Conservation (phyloP, 2,888 invertebrate species). For the Athetis lepigone region DNA sequence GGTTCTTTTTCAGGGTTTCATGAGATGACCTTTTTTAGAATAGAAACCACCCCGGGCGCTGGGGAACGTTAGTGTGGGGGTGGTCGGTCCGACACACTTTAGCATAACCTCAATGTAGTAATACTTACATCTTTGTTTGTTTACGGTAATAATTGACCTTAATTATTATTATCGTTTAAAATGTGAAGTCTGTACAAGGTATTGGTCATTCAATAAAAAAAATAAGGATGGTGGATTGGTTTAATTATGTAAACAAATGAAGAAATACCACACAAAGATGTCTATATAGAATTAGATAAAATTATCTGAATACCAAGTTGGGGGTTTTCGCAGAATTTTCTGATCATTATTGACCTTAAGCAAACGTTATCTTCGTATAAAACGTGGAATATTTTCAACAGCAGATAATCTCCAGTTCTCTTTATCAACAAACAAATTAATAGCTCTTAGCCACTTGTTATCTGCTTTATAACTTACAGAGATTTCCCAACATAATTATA, state of each 20-base stretch:
- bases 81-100: background rate
- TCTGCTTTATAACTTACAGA: slow-evolving; percentile 60
- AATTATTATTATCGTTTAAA: background rate
- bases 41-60: slow-evolving; percentile 27
- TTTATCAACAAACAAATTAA: slow-evolving; percentile 85
- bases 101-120: background rate
- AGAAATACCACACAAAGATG: too few relatives aligned
- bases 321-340: background rate
- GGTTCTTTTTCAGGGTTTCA: slow-evolving; percentile 34
- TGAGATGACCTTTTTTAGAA: slow-evolving; percentile 36
- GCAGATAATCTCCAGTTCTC: slow-evolving; percentile 83
- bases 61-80: slow-evolving; percentile 10
- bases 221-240: too few relatives aligned
- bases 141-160: background rate
- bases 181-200: too few relatives aligned
- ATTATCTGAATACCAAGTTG: background rate
- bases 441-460: slow-evolving; percentile 71
- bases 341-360: slow-evolving; percentile 19
- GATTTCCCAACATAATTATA: slow-evolving; percentile 54
- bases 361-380: slow-evolving; percentile 39
- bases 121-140: background rate
- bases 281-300: background rate
- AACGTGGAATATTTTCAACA: slow-evolving; percentile 78
- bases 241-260: background rate
- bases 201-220: too few relatives aligned